Evolutionary conservation across 2,113 vertebrate species (phyloP).

Genomic region (Strix uralensis): DNA sequence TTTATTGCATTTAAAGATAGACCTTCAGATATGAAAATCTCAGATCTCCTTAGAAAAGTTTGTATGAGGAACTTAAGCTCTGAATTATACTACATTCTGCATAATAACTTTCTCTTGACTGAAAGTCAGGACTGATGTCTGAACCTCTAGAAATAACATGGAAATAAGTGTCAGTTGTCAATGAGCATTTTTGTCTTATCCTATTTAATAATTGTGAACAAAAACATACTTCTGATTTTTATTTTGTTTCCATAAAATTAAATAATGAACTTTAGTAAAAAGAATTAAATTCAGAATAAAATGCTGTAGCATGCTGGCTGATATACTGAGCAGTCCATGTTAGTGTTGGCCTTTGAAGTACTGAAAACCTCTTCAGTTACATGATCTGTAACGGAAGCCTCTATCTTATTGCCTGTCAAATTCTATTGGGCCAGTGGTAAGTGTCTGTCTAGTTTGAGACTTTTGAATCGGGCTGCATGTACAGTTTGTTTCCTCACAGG

Average conservation of each 20-base stretch:
- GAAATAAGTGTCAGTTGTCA: background rate
- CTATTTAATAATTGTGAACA: background rate
- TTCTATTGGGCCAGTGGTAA: background rate
- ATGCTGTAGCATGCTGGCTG: background rate
- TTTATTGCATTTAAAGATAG: background rate
- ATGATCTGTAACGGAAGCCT: background rate
- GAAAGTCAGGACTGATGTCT: background rate
- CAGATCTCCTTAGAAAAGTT: background rate
- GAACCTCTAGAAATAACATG: background rate
- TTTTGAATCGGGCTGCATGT: background rate
- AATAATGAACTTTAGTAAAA: background rate
- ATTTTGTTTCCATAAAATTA: background rate
- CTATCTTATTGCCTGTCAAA: background rate
- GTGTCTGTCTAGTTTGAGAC: background rate
- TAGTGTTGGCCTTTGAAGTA: background rate
- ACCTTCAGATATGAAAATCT: background rate
- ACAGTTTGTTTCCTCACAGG: background rate
- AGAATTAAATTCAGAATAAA: background rate
- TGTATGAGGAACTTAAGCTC: background rate
- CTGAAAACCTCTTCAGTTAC: background rate
- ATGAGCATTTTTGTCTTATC: background rate
- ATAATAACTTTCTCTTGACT: background rate
- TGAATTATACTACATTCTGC: background rate
- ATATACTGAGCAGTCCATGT: background rate
- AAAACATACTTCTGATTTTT: background rate